These are phyloP conservation scores for Beris morrisii DNA, from an alignment of 2,888 invertebrate species.

Conservation along the genomic window DNA sequence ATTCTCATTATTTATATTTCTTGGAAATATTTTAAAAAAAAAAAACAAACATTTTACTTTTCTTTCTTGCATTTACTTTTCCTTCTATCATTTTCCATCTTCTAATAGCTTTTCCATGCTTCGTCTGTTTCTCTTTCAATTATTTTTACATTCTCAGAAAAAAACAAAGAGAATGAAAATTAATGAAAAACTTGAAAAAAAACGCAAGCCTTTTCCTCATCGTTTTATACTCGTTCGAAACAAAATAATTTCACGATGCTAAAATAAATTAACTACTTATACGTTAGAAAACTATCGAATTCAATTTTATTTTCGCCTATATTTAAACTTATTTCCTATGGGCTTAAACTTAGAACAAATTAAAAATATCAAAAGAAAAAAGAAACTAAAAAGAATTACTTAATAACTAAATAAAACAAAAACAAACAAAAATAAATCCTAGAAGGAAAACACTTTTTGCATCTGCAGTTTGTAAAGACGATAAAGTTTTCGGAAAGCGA, in stretches of 20 bases:
- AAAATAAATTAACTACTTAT: constrained; percentile 39
- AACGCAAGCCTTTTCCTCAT: background rate
- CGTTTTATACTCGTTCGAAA: background rate
- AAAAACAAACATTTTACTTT: constrained; percentile 6
- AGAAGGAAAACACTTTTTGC: no score
- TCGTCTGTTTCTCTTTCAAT: background rate
- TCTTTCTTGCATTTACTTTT: constrained; percentile 3
- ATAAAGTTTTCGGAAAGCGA: no score
- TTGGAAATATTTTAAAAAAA: constrained; percentile 28
- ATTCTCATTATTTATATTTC: constrained; percentile 24
- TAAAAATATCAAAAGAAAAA: no score
- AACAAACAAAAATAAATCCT: no score
- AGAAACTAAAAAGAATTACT: no score
- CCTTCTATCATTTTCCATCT: background rate
- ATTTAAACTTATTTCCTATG: background rate
- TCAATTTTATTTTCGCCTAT: background rate
- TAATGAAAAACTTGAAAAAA: background rate
- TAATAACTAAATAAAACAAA: no score
- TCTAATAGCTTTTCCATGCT: background rate
- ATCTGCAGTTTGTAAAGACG: no score
- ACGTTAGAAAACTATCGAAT: constrained; percentile 14
- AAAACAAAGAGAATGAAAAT: background rate
- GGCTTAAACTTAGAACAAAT: background rate
- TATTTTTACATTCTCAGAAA: background rate
- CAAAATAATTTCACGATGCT: constrained; percentile 28